Conservation (phyloP, 2,797 vertebrate genomes). For the Erpetoichthys calabaricus region DNA sequence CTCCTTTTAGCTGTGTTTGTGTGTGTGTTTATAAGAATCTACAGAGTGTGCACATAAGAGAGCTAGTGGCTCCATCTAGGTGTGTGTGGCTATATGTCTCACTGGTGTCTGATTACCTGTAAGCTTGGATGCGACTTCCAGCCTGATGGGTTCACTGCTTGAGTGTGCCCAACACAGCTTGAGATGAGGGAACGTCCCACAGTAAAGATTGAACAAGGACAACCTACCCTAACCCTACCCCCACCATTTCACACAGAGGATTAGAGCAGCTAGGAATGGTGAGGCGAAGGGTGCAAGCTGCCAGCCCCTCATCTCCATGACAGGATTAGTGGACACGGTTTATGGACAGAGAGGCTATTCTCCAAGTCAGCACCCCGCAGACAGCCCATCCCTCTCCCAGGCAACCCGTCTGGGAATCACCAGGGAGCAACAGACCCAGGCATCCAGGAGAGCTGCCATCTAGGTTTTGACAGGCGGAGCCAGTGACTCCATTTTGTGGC, state of each 20-base stretch:
- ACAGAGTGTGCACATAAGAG: no score
- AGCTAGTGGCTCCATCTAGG: not conserved
- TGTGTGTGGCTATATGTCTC: not conserved
- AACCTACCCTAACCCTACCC: not conserved
- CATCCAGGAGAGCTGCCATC: no score
- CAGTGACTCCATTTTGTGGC: no score
- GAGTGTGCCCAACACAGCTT: no score
- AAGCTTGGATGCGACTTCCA: no score
- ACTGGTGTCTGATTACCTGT: no score
- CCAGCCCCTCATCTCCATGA: not conserved
- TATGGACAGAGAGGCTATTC: conserved; percentile 1
- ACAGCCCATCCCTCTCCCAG: conserved; percentile 8
- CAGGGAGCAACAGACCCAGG: conserved; percentile 2
- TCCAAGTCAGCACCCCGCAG: not conserved
- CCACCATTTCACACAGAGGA: conserved; percentile 1
- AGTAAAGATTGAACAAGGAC: no score
- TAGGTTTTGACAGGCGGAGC: no score
- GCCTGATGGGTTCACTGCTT: no score
- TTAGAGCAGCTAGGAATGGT: not conserved
- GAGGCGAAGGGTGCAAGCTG: not conserved
- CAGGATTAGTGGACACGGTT: not conserved
- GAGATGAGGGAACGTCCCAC: no score
- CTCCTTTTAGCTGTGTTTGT: no score
- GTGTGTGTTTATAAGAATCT: no score
- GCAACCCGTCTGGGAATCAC: conserved; percentile 9